Percentiles rank a stretch among this genome's conserved stretches.
phyloP scores from a whole-genome alignment of 1,140 invertebrate species.

The Procambarus virginalis region DNA sequence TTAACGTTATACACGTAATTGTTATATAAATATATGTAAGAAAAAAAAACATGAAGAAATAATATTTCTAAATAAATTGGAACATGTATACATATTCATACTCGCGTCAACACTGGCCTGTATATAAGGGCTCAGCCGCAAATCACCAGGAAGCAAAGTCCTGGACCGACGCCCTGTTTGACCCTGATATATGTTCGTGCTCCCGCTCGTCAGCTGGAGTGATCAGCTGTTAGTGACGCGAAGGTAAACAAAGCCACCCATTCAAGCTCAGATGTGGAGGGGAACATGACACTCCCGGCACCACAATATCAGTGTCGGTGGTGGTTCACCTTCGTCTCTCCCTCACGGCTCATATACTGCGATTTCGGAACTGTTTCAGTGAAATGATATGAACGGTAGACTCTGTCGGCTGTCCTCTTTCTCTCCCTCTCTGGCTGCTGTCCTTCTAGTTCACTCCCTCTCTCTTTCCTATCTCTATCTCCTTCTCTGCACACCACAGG shows the following conservation, averaged over 20 bases:
- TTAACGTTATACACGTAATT: too few relatives aligned
- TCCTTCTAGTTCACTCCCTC: too few relatives aligned
- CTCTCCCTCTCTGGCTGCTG: too few relatives aligned
- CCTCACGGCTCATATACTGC: too few relatives aligned
- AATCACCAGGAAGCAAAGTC: not conserved
- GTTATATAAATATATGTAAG: too few relatives aligned
- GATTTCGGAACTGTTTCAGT: too few relatives aligned
- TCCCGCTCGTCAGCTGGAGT: not conserved
- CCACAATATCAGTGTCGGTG: not conserved
- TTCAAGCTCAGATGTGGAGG: not conserved
- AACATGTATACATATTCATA: not conserved
- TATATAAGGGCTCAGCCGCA: not conserved
- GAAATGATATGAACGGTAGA: too few relatives aligned
- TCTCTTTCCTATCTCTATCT: too few relatives aligned
- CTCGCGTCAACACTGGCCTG: not conserved
- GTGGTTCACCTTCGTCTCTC: not conserved
- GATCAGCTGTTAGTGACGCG: not conserved
- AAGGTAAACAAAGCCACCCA: not conserved
- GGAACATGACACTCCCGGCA: not conserved
- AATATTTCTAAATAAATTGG: not conserved
- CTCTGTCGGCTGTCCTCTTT: too few relatives aligned
- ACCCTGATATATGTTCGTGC: not conserved
- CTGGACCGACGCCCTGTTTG: not conserved
- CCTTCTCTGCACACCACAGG: not conserved
- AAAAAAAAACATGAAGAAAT: not conserved